Conservation (phyloP, 2,797 vertebrate species). For the Schizothorax lantsangensis region DNA sequence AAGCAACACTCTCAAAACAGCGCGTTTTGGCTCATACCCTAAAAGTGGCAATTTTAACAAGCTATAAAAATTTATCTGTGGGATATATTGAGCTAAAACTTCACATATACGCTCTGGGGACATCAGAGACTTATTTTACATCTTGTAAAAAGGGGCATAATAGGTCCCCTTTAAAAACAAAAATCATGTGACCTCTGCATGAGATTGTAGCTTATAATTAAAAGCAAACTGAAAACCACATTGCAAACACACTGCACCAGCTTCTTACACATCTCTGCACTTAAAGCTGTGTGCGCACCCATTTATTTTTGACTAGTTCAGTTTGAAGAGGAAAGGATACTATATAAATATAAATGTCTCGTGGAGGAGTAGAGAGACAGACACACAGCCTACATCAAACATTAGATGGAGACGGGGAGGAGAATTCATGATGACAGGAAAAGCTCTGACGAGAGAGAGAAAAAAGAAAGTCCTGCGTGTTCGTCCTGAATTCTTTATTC, state of each 20-base stretch:
- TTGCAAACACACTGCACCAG: neutral
- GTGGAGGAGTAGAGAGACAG: neutral
- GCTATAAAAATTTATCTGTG: no score
- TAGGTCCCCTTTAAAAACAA: neutral
- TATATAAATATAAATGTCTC: slow-evolving; percentile 5
- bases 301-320: neutral
- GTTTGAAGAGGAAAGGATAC: neutral
- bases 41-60: no score
- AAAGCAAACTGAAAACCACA: neutral
- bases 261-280: neutral
- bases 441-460: slow-evolving; percentile 17
- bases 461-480: slow-evolving; percentile 20
- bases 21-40: no score
- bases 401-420: slow-evolving; percentile 5
- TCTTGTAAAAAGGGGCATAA: no score
- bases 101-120: no score
- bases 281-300: neutral
- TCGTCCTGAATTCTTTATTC: neutral
- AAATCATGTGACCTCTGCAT: neutral
- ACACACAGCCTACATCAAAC: slow-evolving; percentile 6
- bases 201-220: neutral
- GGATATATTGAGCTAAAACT: no score
- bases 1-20: no score
- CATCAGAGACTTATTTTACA: no score
- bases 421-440: slow-evolving; percentile 17